Evolutionary conservation across 2,113 vertebrate species (phyloP).

Genomic region (Malurus alboscapulatus): DNA sequence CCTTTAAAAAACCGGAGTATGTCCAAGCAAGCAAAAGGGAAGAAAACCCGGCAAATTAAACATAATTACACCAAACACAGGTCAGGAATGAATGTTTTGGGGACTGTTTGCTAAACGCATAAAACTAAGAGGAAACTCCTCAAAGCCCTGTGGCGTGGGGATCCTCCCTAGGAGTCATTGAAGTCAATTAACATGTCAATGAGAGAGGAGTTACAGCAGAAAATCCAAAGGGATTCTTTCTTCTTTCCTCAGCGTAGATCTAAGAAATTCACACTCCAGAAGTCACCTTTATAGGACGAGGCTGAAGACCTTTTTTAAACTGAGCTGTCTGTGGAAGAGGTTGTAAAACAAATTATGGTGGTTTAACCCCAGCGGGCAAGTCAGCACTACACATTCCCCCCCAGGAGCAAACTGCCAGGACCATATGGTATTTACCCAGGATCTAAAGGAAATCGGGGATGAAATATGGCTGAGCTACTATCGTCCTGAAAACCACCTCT

Average conservation of each 20-base stretch:
- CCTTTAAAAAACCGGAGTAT: background rate
- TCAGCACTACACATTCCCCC: background rate
- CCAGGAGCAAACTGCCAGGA: background rate
- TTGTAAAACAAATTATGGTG: conserved; percentile 34
- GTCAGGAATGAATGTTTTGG: background rate
- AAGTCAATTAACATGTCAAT: background rate
- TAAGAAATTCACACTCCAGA: background rate
- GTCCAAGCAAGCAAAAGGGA: background rate
- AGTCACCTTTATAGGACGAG: background rate
- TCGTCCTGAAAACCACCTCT: background rate
- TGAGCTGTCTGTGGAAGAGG: conserved; percentile 1
- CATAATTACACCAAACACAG: background rate
- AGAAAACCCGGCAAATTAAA: background rate
- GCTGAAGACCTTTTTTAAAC: background rate
- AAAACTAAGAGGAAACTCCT: background rate
- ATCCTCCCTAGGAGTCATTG: background rate
- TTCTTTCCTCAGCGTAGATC: background rate
- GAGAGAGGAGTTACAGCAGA: background rate
- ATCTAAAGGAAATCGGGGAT: conserved; percentile 7
- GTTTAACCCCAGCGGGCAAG: background rate
- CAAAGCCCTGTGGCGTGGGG: background rate
- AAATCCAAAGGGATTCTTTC: background rate
- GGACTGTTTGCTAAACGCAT: background rate
- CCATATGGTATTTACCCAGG: conserved; percentile 28
- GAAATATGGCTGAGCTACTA: background rate